A percentile compares a stretch with the other conserved stretches of the same genome.
These are phyloP conservation scores for Amyelois transitella DNA, from an alignment of 1,140 invertebrate species.

Conservation along the genomic window DNA sequence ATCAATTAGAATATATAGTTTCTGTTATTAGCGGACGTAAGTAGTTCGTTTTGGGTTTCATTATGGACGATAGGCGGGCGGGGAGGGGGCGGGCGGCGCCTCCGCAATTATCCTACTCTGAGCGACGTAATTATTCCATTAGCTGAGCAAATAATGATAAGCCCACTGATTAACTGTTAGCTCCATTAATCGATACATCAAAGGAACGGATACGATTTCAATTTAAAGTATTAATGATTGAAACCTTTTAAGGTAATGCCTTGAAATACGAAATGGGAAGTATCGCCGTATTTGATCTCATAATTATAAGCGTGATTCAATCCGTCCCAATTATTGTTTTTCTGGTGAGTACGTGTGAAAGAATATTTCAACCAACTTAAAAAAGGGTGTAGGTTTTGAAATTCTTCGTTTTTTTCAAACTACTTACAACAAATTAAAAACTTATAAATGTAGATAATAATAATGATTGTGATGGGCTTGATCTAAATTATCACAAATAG, in stretches of 20 bases:
- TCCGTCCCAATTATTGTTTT: background rate
- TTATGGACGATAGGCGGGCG: slow-evolving; percentile 23
- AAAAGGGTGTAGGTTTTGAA: too few relatives aligned
- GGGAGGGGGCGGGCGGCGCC: slow-evolving; percentile 19
- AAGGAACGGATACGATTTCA: slow-evolving; percentile 9
- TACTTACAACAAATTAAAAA: too few relatives aligned
- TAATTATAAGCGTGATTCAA: background rate
- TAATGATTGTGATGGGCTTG: too few relatives aligned
- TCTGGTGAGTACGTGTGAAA: background rate
- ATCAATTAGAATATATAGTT: slow-evolving; percentile 3
- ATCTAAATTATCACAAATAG: too few relatives aligned
- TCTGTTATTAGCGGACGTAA: slow-evolving; percentile 13
- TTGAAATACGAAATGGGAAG: background rate
- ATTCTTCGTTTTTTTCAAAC: too few relatives aligned
- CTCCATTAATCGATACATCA: slow-evolving; percentile 24
- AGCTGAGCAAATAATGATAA: slow-evolving; percentile 63
- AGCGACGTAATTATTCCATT: slow-evolving; percentile 55
- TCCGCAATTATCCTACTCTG: slow-evolving; percentile 40
- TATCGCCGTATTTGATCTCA: background rate
- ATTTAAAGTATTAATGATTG: slow-evolving; percentile 6
- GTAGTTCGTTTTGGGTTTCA: slow-evolving; percentile 30
- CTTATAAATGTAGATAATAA: too few relatives aligned
- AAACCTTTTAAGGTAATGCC: background rate
- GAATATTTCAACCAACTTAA: too few relatives aligned
- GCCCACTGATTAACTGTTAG: slow-evolving; percentile 36